phyloP scores from a whole-genome alignment of 2,113 vertebrate species.

The Cervus canadensis region DNA sequence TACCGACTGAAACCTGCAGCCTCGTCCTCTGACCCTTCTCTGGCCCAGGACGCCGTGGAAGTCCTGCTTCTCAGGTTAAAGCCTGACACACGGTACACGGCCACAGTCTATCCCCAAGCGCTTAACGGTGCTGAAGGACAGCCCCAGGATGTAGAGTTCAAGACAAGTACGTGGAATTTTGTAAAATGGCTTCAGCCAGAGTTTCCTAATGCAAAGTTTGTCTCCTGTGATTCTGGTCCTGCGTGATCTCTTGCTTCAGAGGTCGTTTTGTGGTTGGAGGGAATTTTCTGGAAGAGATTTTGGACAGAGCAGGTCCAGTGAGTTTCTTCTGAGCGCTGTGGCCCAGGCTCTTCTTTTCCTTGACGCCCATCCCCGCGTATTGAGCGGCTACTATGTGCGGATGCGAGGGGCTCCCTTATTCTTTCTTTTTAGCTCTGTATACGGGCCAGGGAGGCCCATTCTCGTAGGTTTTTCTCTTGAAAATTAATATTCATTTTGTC shows the following conservation, averaged over 20 bases:
- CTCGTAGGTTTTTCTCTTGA: not conserved
- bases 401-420: rapidly evolving
- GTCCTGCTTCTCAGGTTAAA: slow-evolving; percentile 8
- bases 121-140: not conserved
- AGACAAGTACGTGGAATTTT: slow-evolving; percentile 42
- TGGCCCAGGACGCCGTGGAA: not conserved
- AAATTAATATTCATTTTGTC: not conserved
- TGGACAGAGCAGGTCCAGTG: not conserved
- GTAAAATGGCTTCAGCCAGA: not conserved
- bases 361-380: not conserved
- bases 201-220: no score
- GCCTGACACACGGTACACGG: not conserved
- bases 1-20: rapidly evolving
- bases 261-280: not conserved
- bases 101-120: slow-evolving; percentile 26
- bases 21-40: not conserved
- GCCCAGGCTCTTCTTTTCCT: not conserved
- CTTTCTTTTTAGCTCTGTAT: not conserved
- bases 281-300: not conserved
- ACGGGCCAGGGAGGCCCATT: not conserved
- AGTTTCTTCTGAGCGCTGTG: not conserved
- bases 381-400: rapidly evolving
- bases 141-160: not conserved
- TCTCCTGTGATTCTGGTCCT: not conserved
- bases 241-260: not conserved